These are phyloP conservation scores for Zosterops borbonicus DNA, from an alignment of 2,113 vertebrate species.

Conservation along the genomic window DNA sequence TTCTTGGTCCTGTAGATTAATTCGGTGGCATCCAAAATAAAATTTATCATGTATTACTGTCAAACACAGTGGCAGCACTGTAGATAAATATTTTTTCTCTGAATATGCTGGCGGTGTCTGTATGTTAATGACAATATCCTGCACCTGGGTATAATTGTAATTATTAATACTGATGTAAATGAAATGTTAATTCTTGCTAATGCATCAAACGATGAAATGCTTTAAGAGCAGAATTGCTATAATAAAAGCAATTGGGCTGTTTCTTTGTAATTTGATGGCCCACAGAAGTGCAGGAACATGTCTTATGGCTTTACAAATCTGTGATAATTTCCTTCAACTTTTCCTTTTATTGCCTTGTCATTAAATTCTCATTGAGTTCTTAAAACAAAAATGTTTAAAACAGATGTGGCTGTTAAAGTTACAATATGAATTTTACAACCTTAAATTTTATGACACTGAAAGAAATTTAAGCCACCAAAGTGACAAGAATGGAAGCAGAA, in stretches of 20 bases:
- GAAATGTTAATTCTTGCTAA: slow-evolving; percentile 71
- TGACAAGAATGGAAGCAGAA: slow-evolving; percentile 64
- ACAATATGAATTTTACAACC: slow-evolving; percentile 84
- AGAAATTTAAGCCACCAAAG: slow-evolving; percentile 74
- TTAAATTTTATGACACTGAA: slow-evolving; percentile 76
- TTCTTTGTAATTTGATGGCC: slow-evolving; percentile 80
- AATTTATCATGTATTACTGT: background rate
- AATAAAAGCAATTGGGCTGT: slow-evolving; percentile 70
- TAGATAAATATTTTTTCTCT: background rate
- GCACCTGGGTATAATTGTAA: background rate
- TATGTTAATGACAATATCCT: background rate
- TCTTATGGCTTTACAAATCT: slow-evolving; percentile 82
- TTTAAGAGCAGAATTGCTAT: slow-evolving; percentile 66
- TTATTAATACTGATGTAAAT: slow-evolving; percentile 50
- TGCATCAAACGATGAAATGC: slow-evolving; percentile 68
- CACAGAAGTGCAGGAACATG: slow-evolving; percentile 75
- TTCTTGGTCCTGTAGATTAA: background rate
- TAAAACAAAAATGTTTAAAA: slow-evolving; percentile 85
- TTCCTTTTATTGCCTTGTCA: slow-evolving; percentile 78
- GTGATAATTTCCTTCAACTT: slow-evolving; percentile 86
- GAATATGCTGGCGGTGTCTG: background rate
- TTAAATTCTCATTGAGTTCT: slow-evolving; percentile 84
- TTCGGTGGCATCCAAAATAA: background rate
- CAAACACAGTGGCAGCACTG: background rate
- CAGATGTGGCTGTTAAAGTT: slow-evolving; percentile 85